phyloP scores from a whole-genome alignment of 2,113 vertebrate genomes.

The Ammodytes dubius region DNA sequence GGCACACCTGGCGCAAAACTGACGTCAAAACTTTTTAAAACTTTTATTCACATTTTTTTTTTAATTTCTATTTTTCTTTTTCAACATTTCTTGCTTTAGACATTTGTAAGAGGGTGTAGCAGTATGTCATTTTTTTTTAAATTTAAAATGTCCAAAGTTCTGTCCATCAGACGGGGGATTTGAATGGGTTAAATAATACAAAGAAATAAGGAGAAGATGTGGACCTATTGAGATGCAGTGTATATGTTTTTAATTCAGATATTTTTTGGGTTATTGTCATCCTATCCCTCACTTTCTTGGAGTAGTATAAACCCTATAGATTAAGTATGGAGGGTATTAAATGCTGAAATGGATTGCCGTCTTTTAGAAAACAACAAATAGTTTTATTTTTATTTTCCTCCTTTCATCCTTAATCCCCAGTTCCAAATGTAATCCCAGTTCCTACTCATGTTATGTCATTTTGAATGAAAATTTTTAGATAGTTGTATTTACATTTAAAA shows the following conservation, averaged over 20 bases:
- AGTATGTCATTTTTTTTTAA: too few species aligned
- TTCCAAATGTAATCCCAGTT: slow-evolving; percentile 25
- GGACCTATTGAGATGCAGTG: slow-evolving; percentile 24
- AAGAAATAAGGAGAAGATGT: not conserved
- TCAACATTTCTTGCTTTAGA: not conserved
- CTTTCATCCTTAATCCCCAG: not conserved
- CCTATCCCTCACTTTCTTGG: not conserved
- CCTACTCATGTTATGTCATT: not conserved
- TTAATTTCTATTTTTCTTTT: not conserved
- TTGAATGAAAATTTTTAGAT: not conserved
- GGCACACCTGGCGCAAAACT: not conserved
- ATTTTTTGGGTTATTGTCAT: slow-evolving; percentile 12
- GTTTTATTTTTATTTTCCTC: not conserved
- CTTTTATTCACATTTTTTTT: too few species aligned
- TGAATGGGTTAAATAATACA: not conserved
- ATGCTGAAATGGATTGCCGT: slow-evolving; percentile 4
- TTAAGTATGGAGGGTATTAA: not conserved
- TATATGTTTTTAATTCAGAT: not conserved
- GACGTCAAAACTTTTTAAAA: too few species aligned
- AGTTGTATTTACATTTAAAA: not conserved
- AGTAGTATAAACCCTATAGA: not conserved
- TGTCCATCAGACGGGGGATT: too few species aligned
- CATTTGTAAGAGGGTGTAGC: not conserved
- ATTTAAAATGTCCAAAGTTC: too few species aligned
- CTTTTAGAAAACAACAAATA: not conserved